Conservation (phyloP, 2,113 vertebrate species). For the Burhinus oedicnemus region DNA sequence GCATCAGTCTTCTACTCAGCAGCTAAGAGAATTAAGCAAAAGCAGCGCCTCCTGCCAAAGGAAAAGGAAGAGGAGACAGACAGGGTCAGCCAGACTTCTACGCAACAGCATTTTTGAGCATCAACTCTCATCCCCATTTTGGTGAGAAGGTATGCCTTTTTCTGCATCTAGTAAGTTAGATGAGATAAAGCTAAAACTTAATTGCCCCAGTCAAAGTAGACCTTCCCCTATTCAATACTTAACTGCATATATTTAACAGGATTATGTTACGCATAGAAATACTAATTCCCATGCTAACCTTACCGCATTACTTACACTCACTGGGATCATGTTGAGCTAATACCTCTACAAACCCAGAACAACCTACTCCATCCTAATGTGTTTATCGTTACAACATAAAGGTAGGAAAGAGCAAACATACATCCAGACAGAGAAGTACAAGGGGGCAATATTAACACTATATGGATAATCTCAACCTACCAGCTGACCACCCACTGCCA, state of each 20-base stretch:
- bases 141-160: neutral
- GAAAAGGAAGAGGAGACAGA: neutral
- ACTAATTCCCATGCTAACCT: neutral
- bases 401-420: neutral
- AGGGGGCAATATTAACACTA: neutral
- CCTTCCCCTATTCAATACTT: neutral
- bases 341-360: neutral
- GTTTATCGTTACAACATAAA: neutral
- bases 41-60: neutral
- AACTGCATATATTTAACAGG: neutral
- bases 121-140: neutral
- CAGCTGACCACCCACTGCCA: neutral
- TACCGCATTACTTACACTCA: neutral
- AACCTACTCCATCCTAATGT: neutral
- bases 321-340: neutral
- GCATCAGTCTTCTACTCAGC: neutral
- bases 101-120: neutral
- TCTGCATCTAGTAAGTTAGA: neutral
- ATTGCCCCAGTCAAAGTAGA: neutral
- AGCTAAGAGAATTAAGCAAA: neutral
- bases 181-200: neutral
- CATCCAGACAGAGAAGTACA: neutral
- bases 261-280: neutral
- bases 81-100: neutral
- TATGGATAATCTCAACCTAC: neutral